Evolutionary conservation across 2,888 invertebrate genomes (phyloP), one percentile per base, ranked within the genome.

Genomic region (Thecocarcelia acutangulata): DNA sequence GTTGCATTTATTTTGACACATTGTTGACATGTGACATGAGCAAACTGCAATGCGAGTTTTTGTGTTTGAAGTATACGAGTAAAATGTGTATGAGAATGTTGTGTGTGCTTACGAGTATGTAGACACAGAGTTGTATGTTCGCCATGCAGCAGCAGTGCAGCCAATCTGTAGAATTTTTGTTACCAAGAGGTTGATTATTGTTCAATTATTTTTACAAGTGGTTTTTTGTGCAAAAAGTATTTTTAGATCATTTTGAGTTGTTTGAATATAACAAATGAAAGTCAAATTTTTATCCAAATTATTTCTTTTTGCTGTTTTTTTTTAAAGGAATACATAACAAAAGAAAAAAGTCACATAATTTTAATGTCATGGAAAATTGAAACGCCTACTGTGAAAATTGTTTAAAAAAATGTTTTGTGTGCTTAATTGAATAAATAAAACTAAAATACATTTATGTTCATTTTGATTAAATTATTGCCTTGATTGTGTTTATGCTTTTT

Each of bases 1-100:
- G 83, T 72, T 81, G 83, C 79, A 79, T 79, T 83, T 83, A 66
- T 68, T 80, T 78, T 84, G 84, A 84, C 84, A 84, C 74, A 68
- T 79, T 77, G 81, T 68, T 77, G 84, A 83, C 79, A 81, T 79
- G 70, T 81, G 80, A 83, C 81, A 81, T 75, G 69, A 61, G 63
- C 59, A 61, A 48, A 58, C 19, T 19, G 46, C 52, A 40, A 9
- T 17, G n/a, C 9, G 33, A 48, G 19, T 58, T 50, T 46, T 50
- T 17, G 19, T 64, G n/a, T 21, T 50, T 42, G 5, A n/a, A 37
- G 5, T 24, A 5, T 24, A 5, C 24, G 24, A 24, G 24, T n/a
- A n/a, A n/a, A n/a, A n/a, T n/a, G n/a, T n/a, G n/a, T n/a, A n/a
- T n/a, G n/a, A n/a, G n/a, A n/a, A n/a, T n/a, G 42, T 12, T 54